These are phyloP conservation scores for Tetraodon nigroviridis DNA, from an alignment of 2,113 vertebrate species.

Conservation along the genomic window DNA sequence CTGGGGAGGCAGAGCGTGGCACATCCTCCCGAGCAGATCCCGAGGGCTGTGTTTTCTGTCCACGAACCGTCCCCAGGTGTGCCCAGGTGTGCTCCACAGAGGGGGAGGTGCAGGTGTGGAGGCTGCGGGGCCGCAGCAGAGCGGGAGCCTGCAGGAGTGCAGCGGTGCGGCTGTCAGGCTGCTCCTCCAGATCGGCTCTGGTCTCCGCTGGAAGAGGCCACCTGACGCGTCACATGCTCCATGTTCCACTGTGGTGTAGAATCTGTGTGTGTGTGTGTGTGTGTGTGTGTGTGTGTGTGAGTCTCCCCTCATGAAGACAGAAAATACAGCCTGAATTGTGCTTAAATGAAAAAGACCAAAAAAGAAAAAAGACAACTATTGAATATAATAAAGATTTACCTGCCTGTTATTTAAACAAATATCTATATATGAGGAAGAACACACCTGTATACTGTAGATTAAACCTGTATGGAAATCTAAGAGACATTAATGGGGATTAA, in stretches of 20 bases:
- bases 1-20: slow-evolving; percentile 73
- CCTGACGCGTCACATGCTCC: slow-evolving; percentile 43
- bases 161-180: slow-evolving; percentile 65
- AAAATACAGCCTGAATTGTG: slow-evolving; percentile 71
- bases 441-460: slow-evolving; percentile 83
- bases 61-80: slow-evolving; percentile 50
- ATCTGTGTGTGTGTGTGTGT: slow-evolving; percentile 19
- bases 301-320: slow-evolving; percentile 58
- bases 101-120: slow-evolving; percentile 35
- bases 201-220: slow-evolving; percentile 33
- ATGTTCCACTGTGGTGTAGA: slow-evolving; percentile 66
- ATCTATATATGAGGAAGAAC: slow-evolving; percentile 81
- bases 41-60: slow-evolving; percentile 71
- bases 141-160: slow-evolving; percentile 69
- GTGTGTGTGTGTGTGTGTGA: not conserved
- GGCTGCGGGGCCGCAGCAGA: slow-evolving; percentile 35
- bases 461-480: slow-evolving; percentile 80
- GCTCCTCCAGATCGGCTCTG: slow-evolving; percentile 64
- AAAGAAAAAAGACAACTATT: slow-evolving; percentile 68
- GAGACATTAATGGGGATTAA: slow-evolving; percentile 79
- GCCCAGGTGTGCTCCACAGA: slow-evolving; percentile 49
- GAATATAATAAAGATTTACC: slow-evolving; percentile 81
- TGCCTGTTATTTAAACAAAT: slow-evolving; percentile 82
- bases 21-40: slow-evolving; percentile 77
- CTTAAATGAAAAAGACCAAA: slow-evolving; percentile 67